Evolutionary conservation across 2,888 invertebrate species (phyloP).

Genomic region (Empis stercorea): DNA sequence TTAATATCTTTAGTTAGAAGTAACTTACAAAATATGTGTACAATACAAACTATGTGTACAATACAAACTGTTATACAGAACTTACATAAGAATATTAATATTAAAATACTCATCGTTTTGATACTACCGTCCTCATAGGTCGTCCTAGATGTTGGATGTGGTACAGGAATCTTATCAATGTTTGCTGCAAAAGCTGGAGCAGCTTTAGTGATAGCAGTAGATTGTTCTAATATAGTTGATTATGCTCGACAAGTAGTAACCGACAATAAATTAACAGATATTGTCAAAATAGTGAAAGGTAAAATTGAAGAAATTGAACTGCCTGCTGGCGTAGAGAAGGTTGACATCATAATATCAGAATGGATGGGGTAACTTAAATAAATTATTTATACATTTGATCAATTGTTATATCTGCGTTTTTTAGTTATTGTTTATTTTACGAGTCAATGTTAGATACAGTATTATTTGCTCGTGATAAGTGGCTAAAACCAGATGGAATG

Average conservation of each 20-base stretch:
- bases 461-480: conserved; percentile 94
- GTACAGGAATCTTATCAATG: conserved; percentile 98
- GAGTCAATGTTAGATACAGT: conserved; percentile 99
- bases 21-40: no score
- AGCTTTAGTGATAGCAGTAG: conserved; percentile 86
- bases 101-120: no score
- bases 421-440: conserved; percentile 70
- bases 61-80: no score
- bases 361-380: conserved; percentile 62
- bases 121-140: conserved; percentile 36
- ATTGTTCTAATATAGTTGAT: conserved; percentile 97
- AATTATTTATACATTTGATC: background rate
- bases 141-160: conserved; percentile 97
- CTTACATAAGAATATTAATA: no score
- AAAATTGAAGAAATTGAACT: conserved; percentile 91
- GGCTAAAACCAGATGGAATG: conserved; percentile 84
- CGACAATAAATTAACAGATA: conserved; percentile 63
- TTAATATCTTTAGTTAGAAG: background rate
- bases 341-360: conserved; percentile 81
- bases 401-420: background rate
- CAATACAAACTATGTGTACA: no score
- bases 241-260: conserved; percentile 92
- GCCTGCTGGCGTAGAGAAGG: conserved; percentile 78
- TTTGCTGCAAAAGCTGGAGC: conserved; percentile 99
- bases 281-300: conserved; percentile 75